These are phyloP conservation scores for Rhagologus leucostigma DNA, from an alignment of 2,113 vertebrate species.

Conservation along the genomic window DNA sequence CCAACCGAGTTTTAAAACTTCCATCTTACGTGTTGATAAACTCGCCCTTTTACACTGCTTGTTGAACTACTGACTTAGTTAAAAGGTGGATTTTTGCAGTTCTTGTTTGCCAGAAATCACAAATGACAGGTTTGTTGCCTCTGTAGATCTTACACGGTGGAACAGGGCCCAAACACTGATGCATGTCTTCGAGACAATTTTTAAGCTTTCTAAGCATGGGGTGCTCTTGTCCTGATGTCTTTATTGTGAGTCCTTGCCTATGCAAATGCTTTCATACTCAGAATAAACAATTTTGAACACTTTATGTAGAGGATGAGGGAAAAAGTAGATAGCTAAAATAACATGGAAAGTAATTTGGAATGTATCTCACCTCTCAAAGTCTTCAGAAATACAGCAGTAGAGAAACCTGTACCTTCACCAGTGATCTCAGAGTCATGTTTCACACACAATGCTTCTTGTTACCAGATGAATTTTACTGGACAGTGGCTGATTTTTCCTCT, in stretches of 20 bases:
- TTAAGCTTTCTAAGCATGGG: background rate
- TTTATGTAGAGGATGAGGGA: background rate
- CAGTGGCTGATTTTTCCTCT: background rate
- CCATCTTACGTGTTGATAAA: fast-evolving
- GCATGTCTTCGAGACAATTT: background rate
- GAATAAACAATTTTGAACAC: background rate
- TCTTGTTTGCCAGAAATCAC: background rate
- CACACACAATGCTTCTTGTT: background rate
- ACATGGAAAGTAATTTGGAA: background rate
- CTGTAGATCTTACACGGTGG: background rate
- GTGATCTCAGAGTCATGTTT: background rate
- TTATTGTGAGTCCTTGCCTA: background rate
- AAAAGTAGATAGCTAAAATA: background rate
- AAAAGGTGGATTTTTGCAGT: background rate
- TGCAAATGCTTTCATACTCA: background rate
- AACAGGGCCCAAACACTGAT: background rate
- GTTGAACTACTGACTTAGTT: background rate
- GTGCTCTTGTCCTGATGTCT: background rate
- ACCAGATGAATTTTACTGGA: background rate
- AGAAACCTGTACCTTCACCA: background rate
- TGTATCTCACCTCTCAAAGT: background rate
- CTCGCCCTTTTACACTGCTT: background rate
- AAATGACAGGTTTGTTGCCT: background rate
- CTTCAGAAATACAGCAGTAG: background rate
- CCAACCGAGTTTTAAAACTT: background rate